These are phyloP conservation scores for Blera fallax DNA, from an alignment of 2,888 invertebrate species.

Conservation along the genomic window DNA sequence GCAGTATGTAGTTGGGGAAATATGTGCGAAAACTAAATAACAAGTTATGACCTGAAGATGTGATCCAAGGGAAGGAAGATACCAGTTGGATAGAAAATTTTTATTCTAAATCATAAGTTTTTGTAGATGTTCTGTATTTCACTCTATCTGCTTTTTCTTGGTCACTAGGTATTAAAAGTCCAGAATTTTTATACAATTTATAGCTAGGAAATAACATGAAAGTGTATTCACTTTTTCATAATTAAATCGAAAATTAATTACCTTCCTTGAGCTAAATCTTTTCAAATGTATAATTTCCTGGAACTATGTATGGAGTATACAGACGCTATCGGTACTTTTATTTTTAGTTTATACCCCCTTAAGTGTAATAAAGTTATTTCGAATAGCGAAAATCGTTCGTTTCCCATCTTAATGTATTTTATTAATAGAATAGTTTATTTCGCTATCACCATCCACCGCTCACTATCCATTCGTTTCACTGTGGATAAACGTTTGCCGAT, in stretches of 20 bases:
- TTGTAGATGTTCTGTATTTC: no score
- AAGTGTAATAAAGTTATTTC: neutral
- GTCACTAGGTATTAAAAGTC: no score
- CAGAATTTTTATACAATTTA: no score
- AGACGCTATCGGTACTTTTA: neutral
- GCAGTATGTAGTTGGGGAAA: no score
- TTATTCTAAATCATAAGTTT: no score
- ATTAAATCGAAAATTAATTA: neutral
- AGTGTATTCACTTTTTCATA: neutral
- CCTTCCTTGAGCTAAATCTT: neutral
- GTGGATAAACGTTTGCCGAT: slow-evolving; percentile 4
- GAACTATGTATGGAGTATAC: neutral
- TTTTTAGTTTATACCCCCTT: neutral
- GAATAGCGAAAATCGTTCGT: neutral
- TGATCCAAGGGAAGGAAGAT: no score
- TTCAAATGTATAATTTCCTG: neutral
- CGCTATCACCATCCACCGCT: neutral
- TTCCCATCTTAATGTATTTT: neutral
- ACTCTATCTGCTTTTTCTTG: no score
- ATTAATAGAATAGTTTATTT: neutral
- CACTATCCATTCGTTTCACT: neutral
- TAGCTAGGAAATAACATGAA: neutral
- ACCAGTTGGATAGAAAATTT: no score
- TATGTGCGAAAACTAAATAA: no score
- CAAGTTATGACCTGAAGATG: no score